Base-by-base conservation (phyloP, 2,888 invertebrate species). In the Dicyrtomina minuta region DNA sequence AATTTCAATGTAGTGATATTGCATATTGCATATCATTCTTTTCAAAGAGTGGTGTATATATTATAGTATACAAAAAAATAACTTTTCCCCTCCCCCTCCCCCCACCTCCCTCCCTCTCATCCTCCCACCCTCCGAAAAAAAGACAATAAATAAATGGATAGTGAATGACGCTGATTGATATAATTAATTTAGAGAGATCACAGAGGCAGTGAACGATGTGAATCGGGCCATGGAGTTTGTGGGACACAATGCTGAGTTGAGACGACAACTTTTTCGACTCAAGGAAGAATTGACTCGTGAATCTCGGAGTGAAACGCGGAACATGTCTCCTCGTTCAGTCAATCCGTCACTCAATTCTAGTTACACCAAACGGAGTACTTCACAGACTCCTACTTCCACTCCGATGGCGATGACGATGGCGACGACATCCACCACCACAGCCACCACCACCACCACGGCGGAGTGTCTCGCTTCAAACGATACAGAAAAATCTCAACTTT, bases 161-260 rank as follows among this genome's bases (percentile, higher is more conserved):
- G 55, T 65, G 65, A 65, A 15, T 65, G 65, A 65, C 65, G 55
- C 65, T 55, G 27, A 65, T 55, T 65, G 65, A 65, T 65, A 65
- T 65, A 65, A 65, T 65, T 51, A 69, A 76, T 75, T 26, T 75
- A 88, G 88, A 75, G 84, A 88, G 3, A 86, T 88, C 27, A 89
- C 91, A 76, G 84, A 85, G 64, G 93, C 95, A 0, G 83, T 94
- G 22, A 86, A 87, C 1, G 95, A 96, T 81, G 89, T 94, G 13
- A 87, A 90, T 76, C 88, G 92, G 80, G 95, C 96, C 0, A 81
- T 92, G 53, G 82, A 87, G 41, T 83, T 90, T 17, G 89, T 90
- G 0, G 92, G 88, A 17, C 87, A 87, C 71, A 91, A 90, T 79
- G 81, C 87, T 12, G 89, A 92, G 78, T 88, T 92, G 43, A 86